Evolutionary conservation across 2,113 vertebrate genomes (phyloP).

Genomic region (Pseudolaguvia tuberculata): DNA sequence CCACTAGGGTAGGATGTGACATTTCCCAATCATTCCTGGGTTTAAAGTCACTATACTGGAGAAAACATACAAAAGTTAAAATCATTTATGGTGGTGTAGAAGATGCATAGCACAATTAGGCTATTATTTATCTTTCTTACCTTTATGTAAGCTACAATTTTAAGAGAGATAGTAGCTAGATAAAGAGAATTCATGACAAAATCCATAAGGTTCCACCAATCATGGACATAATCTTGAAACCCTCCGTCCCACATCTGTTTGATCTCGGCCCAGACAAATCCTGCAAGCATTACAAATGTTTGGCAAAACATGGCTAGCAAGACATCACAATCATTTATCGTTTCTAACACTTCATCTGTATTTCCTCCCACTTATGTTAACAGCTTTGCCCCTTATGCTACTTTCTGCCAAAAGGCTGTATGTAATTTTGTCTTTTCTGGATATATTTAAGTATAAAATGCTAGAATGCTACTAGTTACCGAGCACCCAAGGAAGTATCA

Average conservation of each 20-base stretch:
- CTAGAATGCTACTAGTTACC: constrained; percentile 63
- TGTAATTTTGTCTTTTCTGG: not conserved
- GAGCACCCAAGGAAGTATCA: constrained; percentile 96
- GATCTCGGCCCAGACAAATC: constrained; percentile 98
- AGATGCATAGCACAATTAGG: not conserved
- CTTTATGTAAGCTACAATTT: constrained; percentile 93
- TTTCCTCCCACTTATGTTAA: constrained; percentile 22
- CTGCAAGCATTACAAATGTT: constrained; percentile 59
- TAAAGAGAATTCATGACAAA: constrained; percentile 99
- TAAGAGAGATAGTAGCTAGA: constrained; percentile 94
- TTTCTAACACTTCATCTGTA: constrained; percentile 14
- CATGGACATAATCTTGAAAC: constrained; percentile 95
- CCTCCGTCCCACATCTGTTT: constrained; percentile 99
- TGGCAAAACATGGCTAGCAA: not conserved
- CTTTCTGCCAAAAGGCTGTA: not conserved
- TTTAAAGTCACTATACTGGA: constrained; percentile 84
- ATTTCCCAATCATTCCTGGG: constrained; percentile 90
- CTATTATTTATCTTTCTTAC: constrained; percentile 64
- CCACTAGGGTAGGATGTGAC: constrained; percentile 96
- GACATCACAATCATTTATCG: not conserved
- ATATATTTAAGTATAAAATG: not conserved
- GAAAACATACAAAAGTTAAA: not conserved
- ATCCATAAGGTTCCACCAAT: constrained; percentile 99
- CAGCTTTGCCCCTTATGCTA: not conserved
- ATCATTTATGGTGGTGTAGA: not conserved